These are phyloP conservation scores for Diarsia brunnea DNA, from an alignment of 2,888 invertebrate species.

Conservation along the genomic window DNA sequence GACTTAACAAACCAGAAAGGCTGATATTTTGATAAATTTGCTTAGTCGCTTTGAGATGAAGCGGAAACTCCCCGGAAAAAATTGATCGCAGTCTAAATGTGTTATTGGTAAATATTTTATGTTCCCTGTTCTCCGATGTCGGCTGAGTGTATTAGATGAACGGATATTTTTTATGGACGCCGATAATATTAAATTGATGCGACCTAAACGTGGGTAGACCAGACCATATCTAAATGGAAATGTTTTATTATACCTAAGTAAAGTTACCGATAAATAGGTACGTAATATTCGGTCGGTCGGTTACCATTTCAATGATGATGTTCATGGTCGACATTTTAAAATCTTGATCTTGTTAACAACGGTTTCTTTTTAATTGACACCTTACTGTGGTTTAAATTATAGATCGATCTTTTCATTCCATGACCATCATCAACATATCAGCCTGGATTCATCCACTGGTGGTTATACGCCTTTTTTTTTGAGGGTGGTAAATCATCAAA, in stretches of 20 bases:
- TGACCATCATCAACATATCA: not conserved
- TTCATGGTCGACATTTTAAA: not conserved
- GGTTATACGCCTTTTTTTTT: too few species aligned
- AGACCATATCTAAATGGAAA: slow-evolving; percentile 3
- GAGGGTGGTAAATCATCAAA: too few species aligned
- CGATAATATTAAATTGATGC: slow-evolving; percentile 42
- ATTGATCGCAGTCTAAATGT: slow-evolving; percentile 39
- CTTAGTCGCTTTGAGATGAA: slow-evolving; percentile 56
- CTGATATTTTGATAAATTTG: slow-evolving; percentile 61
- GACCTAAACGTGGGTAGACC: slow-evolving; percentile 13
- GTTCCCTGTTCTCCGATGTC: slow-evolving; percentile 18
- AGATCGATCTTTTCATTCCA: not conserved
- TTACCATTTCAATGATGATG: not conserved
- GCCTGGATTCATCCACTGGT: too few species aligned
- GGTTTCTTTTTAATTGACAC: not conserved
- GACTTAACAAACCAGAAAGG: slow-evolving; percentile 35
- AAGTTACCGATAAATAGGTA: not conserved
- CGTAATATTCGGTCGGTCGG: not conserved
- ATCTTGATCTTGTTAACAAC: not conserved
- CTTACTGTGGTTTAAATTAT: not conserved
- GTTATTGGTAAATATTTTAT: slow-evolving; percentile 63
- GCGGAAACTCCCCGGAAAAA: slow-evolving; percentile 37
- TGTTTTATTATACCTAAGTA: not conserved
- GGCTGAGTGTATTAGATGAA: slow-evolving; percentile 37
- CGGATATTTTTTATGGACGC: slow-evolving; percentile 47